Conservation (phyloP, 2,797 vertebrate genomes). For the Pipistrellus kuhlii region DNA sequence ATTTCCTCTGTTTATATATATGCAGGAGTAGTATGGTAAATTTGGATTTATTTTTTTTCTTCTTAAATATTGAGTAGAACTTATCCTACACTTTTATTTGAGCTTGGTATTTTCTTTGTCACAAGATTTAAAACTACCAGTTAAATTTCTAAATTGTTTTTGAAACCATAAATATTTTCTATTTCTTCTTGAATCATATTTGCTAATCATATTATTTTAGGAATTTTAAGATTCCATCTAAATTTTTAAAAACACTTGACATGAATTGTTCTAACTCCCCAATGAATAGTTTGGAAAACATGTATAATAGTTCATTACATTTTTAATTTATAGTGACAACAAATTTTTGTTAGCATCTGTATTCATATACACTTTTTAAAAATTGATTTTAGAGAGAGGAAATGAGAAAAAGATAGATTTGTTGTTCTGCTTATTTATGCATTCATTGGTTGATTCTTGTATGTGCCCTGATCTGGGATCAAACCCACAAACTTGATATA, state of each 20-base stretch:
- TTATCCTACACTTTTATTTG: background rate
- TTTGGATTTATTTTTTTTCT: background rate
- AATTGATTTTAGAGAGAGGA: background rate
- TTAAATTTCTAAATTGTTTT: background rate
- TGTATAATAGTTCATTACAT: background rate
- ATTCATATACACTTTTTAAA: background rate
- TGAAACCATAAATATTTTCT: background rate
- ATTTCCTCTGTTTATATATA: background rate
- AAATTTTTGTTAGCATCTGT: background rate
- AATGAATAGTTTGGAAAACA: background rate
- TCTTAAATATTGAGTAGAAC: background rate
- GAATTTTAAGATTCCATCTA: background rate
- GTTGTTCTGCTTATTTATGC: background rate
- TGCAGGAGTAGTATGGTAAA: background rate
- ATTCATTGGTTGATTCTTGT: background rate
- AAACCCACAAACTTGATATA: background rate
- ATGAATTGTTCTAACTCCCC: background rate
- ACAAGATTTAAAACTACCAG: background rate
- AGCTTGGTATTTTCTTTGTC: background rate
- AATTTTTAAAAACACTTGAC: background rate
- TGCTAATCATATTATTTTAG: constrained; percentile 40
- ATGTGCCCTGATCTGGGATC: background rate
- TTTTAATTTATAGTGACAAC: background rate
- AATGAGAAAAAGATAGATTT: background rate
- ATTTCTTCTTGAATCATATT: background rate